Evolutionary conservation across 2,888 invertebrate species (phyloP), one percentile per base, ranked within the genome.

Genomic region (Mythimna lalbum): DNA sequence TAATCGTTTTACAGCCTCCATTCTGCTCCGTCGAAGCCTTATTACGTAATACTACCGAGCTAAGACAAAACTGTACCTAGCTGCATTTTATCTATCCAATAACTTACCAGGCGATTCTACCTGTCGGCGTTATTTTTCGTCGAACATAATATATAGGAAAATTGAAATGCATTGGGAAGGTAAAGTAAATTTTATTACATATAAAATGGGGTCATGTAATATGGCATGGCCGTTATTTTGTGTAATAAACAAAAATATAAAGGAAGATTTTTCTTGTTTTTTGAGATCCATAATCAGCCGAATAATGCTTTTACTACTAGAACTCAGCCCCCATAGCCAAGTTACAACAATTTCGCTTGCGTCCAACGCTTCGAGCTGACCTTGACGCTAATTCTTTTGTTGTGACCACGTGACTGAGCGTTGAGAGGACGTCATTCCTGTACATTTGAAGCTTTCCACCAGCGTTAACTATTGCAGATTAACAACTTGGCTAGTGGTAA

Each of bases 61-160:
- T 74, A 74, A 74, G n/a, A 69, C 49, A 69, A 78, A 76, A 76
- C 57, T 63, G 49, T 66, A 66, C 17, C 52, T 43, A 39, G 55
- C 23, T 81, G 80, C 71, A 82, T 82, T 80, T 82, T 81, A 73
- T 64, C 60, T 49, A 68, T n/a, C 69, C 82, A 61, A 82, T 81
- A 81, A 79, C 80, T 82, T 82, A 75, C 73, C 52, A 62, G 67
- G 47, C 75, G 68, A 74, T 80, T 79, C 59, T 21, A 59, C 57
- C 65, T 52, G 73, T 67, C 76, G 61, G 63, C 76, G 64, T 65
- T 65, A 72, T 72, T 82, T 82, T 76, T 72, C 76, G 71, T 57
- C 60, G 66, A 76, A 57, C 43, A 53, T 47, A 72, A 82, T 82
- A 76, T 82, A 81, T 81, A 36, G 53, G 61, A 64, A 67, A 64